Evolutionary conservation across 2,797 vertebrate species (phyloP), one percentile per base, ranked within the genome.

Genomic region (Cygnus olor): DNA sequence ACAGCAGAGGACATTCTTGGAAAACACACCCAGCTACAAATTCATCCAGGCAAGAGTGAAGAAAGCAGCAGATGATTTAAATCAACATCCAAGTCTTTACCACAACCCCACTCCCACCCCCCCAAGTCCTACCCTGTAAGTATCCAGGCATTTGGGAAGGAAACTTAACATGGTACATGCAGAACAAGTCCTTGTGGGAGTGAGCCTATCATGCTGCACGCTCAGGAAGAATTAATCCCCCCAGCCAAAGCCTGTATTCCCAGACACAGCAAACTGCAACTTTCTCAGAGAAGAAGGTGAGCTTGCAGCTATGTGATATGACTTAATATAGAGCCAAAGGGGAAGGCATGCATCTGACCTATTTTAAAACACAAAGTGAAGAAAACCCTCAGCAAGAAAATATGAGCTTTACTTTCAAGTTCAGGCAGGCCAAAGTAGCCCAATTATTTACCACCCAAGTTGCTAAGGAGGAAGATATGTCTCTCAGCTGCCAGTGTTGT

Each of bases 311-410:
- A 15, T 85, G 72, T 63, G 72, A 36, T 78, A 80, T 56, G 69
- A 88, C 83, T 96, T 56, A 80, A 70, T 58, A 71, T 40, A 89
- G 65, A 95, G 79, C 90, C 74, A 80, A 93, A 95, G 86, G 94
- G 72, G 30, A 70, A 32, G 66, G 72, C 76, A 88, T 4, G 5
- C 56, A 72, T 72, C 84, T 94, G 91, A 94, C 86, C 93, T 95
- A 83, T 92, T 96, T 93, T 90, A 74, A 95, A 94, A 58, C 51
- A 72, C 42, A 51, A 92, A 90, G 76, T 21, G 9, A 94, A 47
- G 81, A 83, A 92, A 87, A 85, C 19, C n/a, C 54, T 92, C 81
- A 88, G 76, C 27, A 85, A 93, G 78, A 93, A 95, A 95, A 95
- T 54, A 83, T 3, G 57, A 90, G 42, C 54, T 88, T 79, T 85